Conservation (phyloP, 2,797 vertebrate species). For the Phrynocephalus guinanensis region DNA sequence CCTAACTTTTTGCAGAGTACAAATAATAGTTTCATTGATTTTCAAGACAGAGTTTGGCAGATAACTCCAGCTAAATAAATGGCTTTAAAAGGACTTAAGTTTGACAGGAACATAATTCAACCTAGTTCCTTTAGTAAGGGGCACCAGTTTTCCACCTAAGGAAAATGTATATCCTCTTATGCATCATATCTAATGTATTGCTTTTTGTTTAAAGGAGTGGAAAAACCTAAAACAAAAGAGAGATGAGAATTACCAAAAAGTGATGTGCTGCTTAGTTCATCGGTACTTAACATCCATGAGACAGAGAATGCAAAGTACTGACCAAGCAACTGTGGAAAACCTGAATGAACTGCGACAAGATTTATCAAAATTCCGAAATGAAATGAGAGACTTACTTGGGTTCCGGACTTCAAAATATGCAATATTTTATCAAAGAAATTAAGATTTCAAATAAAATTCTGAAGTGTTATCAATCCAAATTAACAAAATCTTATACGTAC, state of each 20-base stretch:
- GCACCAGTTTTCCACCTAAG: neutral
- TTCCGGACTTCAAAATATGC: constrained; percentile 99
- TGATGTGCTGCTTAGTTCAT: constrained; percentile 98
- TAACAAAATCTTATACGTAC: constrained; percentile 51
- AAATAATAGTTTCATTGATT: neutral
- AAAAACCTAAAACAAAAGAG: constrained; percentile 95
- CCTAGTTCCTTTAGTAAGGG: neutral
- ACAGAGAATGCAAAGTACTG: constrained; percentile 97
- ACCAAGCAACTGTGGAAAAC: constrained; percentile 97
- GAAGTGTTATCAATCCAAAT: constrained; percentile 26
- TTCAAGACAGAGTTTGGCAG: neutral
- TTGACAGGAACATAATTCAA: neutral
- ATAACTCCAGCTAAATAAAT: constrained; percentile 7
- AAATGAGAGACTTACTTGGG: constrained; percentile 97
- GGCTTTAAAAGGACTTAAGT: neutral
- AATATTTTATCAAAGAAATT: constrained; percentile 98
- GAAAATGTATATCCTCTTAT: neutral
- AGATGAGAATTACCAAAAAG: constrained; percentile 98
- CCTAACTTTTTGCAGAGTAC: neutral
- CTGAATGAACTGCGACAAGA: constrained; percentile 96
- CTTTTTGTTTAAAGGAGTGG: constrained; percentile 89
- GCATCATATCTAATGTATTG: neutral
- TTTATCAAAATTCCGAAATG: constrained; percentile 97
- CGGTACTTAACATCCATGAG: constrained; percentile 97
- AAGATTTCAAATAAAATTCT: constrained; percentile 56